Base-by-base conservation (phyloP, 2,888 invertebrate genomes). In the Phrixothrix hirtus region DNA sequence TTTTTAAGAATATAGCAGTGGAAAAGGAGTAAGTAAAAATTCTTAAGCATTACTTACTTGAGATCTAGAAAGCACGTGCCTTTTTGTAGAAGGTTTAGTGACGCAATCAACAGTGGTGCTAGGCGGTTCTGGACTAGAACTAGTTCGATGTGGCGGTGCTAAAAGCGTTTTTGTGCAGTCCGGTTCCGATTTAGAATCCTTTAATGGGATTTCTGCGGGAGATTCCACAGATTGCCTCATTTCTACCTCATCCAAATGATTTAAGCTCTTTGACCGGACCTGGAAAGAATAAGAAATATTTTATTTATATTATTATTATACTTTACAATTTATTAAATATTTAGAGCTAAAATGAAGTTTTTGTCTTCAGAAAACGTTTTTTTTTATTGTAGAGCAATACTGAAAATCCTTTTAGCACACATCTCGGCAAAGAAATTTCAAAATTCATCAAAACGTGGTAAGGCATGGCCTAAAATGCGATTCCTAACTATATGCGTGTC, bases 201-300 rank as follows among this genome's bases (percentile, higher is more conserved):
- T 76, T 32, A 76, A 60, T 15, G 69, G 63, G 34, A 63, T 59
- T 37, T 74, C 68, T 14, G 66, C 53, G 9, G 66, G 50, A 10
- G 65, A 52, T 27, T 67, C 66, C 11, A 63, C 65, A 11, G 73
- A 69, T 51, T 75, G 75, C 42, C 75, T 66, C 74, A 74, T 74
- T 69, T 86, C 84, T 69, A 87, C 75, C 60, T 81, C 81, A 78
- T 87, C 86, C 73, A 87, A 78, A 73, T 87, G 86, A 60, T 85
- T 87, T 69, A 87, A 78, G 73, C 86, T 87, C 72, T 86, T 81
- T 57, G 86, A 87, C 70, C 87, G 86, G 66, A 86, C 81, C 87
- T 87, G 78, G 9, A 78, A 78, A 39, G 55, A 53, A 53, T 11
- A 11, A 17, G n/a, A n/a, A n/a, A n/a, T n/a, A n/a, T n/a, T n/a